A percentile compares a stretch with the other conserved stretches of the same genome.
These are phyloP conservation scores for Mylabris sibirica DNA, from an alignment of 2,888 invertebrate species.

Conservation along the genomic window DNA sequence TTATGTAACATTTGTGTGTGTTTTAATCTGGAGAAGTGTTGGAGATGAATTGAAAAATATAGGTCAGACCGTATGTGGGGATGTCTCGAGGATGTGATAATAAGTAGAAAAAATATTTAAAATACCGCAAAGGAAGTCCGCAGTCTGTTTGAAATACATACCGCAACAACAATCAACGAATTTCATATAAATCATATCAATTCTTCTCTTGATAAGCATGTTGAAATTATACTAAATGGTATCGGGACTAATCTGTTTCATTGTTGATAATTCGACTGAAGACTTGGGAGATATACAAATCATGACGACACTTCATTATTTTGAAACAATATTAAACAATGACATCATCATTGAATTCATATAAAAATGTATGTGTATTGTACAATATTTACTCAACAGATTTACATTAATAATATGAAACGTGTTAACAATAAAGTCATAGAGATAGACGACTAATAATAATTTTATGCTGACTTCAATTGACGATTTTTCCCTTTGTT, in stretches of 20 bases:
- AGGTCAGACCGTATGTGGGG: background rate
- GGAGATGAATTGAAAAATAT: background rate
- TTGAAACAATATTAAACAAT: conserved; percentile 8
- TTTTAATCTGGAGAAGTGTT: background rate
- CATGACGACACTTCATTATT: background rate
- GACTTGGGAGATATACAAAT: background rate
- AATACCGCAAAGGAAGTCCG: conserved; percentile 12
- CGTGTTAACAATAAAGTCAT: conserved; percentile 5
- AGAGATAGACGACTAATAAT: background rate
- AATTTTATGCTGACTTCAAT: background rate
- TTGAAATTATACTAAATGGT: background rate
- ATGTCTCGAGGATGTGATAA: background rate
- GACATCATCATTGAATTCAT: conserved; percentile 6
- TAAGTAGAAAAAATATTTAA: conserved; percentile 9
- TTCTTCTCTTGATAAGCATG: background rate
- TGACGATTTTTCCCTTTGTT: background rate
- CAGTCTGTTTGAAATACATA: background rate
- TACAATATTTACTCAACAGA: conserved; percentile 10
- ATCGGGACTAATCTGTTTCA: background rate
- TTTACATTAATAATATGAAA: conserved; percentile 9
- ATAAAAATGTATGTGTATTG: background rate
- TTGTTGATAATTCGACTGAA: background rate
- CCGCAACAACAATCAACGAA: background rate
- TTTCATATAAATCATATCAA: background rate
- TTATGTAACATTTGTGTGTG: background rate